Base-by-base conservation (phyloP, 92 coral and sea anemone species). In the Epizoanthus illoricatus region DNA sequence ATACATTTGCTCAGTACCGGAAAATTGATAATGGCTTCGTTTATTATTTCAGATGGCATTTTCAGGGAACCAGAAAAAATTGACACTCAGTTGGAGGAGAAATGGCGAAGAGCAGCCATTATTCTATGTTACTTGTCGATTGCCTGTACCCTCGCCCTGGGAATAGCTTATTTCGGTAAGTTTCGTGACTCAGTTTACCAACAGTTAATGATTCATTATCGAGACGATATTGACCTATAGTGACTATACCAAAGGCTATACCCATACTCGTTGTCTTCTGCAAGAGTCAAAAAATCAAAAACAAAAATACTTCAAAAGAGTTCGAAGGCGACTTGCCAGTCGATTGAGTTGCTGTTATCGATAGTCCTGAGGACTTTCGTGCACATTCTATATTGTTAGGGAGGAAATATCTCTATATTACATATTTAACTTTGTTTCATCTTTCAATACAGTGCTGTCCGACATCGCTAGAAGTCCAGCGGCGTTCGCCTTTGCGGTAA, bases 401-500 rank as follows among this genome's bases (percentile, higher is more conserved):
- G 49, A 41, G 59, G 59, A 45, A 74, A 17, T 39, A 15, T 42
- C 17, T 36, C 59, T 15, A 47, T 55, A 28, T 24, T 28, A 15
- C 19, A 56, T 54, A 20, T 74, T 40, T 36, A 17, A 54, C 17
- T 33, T 74, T 74, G 64, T 74, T 42, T 47, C 75, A 57, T 56
- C 15, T 56, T 64, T 24, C n/a, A 57, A 5, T 33, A 24, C 71
- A 78, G 82, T 78, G 6, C 64, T 78, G 60, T 63, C 82, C 21
- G 82, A 78, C 28, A 58, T 78, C 15, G 82, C 41, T 2, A 60
- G 71, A 9, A 78, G 82, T 61, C 82, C 82, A 15, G 82, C 82
- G 18, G 82, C 82, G 16, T 78, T 78, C 43, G 82, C 82, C 7
- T 78, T 78, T 43, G 82, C 82, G 70, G 82, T 78, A 63, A 78